phyloP scores from a whole-genome alignment of 2,797 vertebrate genomes.

The Smutsia temminckii region DNA sequence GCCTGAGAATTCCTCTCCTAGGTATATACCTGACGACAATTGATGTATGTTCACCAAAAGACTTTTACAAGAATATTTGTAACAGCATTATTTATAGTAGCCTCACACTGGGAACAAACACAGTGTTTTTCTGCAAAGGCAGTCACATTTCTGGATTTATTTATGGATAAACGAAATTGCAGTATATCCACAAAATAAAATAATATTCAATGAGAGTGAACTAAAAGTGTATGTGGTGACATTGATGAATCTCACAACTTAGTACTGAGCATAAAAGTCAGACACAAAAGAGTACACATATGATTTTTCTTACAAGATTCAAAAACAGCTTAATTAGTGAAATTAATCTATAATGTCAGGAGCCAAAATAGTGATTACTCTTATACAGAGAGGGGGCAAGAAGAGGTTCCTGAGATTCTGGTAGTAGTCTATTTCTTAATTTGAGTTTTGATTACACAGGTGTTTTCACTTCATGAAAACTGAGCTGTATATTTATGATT shows the following conservation, averaged over 20 bases:
- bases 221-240: background rate
- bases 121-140: constrained; percentile 5
- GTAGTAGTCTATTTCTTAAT: background rate
- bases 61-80: background rate
- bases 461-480: constrained; percentile 1
- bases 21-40: background rate
- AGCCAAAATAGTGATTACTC: background rate
- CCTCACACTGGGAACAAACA: background rate
- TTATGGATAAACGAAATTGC: background rate
- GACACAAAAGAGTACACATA: background rate
- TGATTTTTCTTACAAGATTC: background rate
- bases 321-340: background rate
- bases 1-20: constrained; percentile 27
- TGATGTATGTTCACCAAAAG: background rate
- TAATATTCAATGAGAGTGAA: background rate
- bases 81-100: background rate
- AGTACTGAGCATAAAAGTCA: background rate
- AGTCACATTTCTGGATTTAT: constrained; percentile 3
- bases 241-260: background rate
- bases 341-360: background rate
- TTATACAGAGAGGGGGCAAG: background rate
- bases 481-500: background rate
- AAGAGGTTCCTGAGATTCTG: background rate
- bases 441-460: background rate
- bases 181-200: background rate